phyloP scores from a whole-genome alignment of 2,888 invertebrate genomes.

The Lordiphosa andalusiaca region DNA sequence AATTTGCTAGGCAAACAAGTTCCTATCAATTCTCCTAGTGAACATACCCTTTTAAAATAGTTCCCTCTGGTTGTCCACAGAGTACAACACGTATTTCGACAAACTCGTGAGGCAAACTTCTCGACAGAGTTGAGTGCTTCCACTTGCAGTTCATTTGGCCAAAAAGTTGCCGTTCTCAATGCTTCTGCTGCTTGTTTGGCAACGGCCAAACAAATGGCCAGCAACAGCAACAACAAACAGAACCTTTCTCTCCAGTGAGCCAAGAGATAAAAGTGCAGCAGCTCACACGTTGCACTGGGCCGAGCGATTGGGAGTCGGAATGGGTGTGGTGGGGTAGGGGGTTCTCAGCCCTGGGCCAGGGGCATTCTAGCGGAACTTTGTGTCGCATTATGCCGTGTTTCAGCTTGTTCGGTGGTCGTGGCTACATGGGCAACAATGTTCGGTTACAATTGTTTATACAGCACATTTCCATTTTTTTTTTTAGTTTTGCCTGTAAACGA shows the following conservation, averaged over 20 bases:
- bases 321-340: constrained; percentile 15
- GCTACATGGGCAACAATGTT: constrained; percentile 60
- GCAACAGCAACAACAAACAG: constrained; percentile 28
- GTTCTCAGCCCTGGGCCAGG: constrained; percentile 37
- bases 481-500: constrained; percentile 27
- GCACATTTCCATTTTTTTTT: constrained; percentile 9
- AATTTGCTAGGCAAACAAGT: too few species aligned
- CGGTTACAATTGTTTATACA: constrained; percentile 51
- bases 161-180: constrained; percentile 51
- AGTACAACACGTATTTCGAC: too few species aligned
- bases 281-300: constrained; percentile 42
- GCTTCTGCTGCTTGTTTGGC: constrained; percentile 31
- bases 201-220: constrained; percentile 62
- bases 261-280: constrained; percentile 30
- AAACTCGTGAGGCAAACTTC: constrained; percentile 56
- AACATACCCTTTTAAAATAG: too few species aligned
- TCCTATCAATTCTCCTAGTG: too few species aligned
- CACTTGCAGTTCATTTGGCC: constrained; percentile 72
- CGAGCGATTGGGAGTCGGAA: constrained; percentile 29
- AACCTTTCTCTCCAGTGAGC: constrained; percentile 54
- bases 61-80: too few species aligned
- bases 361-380: constrained; percentile 69
- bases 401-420: constrained; percentile 55
- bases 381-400: constrained; percentile 67
- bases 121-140: constrained; percentile 46